These are phyloP conservation scores for Tetramorium alpestre DNA, from an alignment of 1,140 invertebrate genomes.

Conservation along the genomic window DNA sequence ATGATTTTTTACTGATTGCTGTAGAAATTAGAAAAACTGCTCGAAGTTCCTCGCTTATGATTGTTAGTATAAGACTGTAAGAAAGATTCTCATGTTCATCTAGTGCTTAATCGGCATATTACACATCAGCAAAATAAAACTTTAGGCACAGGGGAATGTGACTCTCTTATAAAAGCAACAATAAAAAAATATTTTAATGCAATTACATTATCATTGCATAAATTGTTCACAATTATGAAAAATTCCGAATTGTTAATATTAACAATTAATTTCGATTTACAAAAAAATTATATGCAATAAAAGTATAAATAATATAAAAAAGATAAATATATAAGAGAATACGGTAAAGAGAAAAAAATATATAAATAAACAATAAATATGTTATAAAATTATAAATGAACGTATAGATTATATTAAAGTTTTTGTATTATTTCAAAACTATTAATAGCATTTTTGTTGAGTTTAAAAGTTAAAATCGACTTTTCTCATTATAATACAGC, in stretches of 20 bases:
- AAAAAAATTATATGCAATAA: not conserved
- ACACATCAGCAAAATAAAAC: constrained; percentile 17
- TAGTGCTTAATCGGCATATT: constrained; percentile 19
- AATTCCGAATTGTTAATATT: not conserved
- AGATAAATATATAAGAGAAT: not conserved
- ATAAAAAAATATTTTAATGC: not conserved
- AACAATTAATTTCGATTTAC: not conserved
- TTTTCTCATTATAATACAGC: not conserved
- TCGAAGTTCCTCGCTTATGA: not conserved
- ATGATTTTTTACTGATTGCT: constrained; percentile 14
- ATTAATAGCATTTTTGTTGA: not conserved
- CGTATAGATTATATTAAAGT: not conserved
- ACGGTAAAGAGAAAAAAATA: not conserved
- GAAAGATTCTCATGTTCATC: not conserved
- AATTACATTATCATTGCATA: not conserved
- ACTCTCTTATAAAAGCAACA: not conserved
- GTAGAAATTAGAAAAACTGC: not conserved
- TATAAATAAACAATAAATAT: not conserved
- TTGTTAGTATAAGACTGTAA: not conserved
- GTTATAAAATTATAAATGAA: not conserved
- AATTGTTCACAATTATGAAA: not conserved
- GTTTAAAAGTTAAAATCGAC: not conserved
- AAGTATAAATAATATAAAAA: not conserved
- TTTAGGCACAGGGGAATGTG: not conserved
- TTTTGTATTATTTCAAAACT: not conserved